A percentile compares a stretch with the other conserved stretches of the same genome.
phyloP scores from a whole-genome alignment of 2,888 invertebrate species.

The Chelonus formosanus region DNA sequence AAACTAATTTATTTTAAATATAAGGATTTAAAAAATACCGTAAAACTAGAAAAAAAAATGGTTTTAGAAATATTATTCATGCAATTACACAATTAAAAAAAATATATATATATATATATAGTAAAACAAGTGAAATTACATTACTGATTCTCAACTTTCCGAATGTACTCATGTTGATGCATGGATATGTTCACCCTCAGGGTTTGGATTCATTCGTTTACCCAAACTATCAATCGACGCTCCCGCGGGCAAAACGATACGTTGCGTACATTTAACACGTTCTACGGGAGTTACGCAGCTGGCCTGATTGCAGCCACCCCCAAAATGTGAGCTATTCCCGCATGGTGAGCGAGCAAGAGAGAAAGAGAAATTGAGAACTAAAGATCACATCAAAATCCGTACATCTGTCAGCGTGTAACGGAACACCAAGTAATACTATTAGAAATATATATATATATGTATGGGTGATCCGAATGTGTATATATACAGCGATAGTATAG shows the following conservation, averaged over 20 bases:
- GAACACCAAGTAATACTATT: slow-evolving; percentile 65
- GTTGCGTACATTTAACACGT: slow-evolving; percentile 39
- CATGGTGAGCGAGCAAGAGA: slow-evolving; percentile 34
- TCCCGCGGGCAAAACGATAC: slow-evolving; percentile 37
- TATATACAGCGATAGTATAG: background rate
- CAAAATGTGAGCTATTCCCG: slow-evolving; percentile 26
- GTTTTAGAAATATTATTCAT: too few relatives aligned
- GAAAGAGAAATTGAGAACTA: slow-evolving; percentile 47
- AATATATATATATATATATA: too few relatives aligned
- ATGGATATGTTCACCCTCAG: background rate
- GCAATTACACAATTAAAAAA: too few relatives aligned
- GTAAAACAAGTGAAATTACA: background rate
- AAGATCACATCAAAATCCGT: slow-evolving; percentile 51
- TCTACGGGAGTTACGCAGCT: slow-evolving; percentile 41
- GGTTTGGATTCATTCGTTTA: slow-evolving; percentile 46
- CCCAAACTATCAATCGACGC: slow-evolving; percentile 60
- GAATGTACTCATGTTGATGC: background rate
- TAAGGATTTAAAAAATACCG: too few relatives aligned
- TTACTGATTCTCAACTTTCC: background rate
- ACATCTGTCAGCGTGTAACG: slow-evolving; percentile 65
- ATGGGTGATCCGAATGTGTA: background rate
- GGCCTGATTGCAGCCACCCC: slow-evolving; percentile 37
- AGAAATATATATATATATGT: slow-evolving; percentile 52
- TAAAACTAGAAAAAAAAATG: too few relatives aligned
- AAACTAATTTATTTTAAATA: too few relatives aligned